A percentile compares a stretch with the other conserved stretches of the same genome.
These are phyloP conservation scores for Gymnogyps californianus DNA, from an alignment of 2,113 vertebrate genomes.

Conservation along the genomic window DNA sequence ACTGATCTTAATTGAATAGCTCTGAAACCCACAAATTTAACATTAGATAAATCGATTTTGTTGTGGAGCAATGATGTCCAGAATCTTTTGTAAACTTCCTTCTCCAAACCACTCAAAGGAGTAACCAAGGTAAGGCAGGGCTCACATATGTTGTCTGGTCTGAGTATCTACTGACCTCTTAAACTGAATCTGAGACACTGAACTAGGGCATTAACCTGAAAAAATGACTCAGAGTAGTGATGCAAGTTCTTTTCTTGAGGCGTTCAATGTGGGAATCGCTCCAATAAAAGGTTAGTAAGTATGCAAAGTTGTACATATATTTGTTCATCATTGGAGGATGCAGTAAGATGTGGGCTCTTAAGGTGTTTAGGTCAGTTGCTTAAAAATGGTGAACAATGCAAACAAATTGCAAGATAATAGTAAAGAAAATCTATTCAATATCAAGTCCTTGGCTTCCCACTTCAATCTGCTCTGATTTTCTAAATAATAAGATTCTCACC, in stretches of 20 bases:
- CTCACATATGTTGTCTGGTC: neutral
- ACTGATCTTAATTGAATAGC: neutral
- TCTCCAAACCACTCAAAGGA: neutral
- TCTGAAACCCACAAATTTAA: neutral
- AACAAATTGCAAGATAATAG: neutral
- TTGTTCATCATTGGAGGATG: neutral
- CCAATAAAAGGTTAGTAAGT: neutral
- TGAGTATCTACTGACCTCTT: neutral
- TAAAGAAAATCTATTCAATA: neutral
- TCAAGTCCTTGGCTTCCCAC: neutral
- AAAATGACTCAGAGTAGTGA: neutral
- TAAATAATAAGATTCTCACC: neutral
- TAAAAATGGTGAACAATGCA: neutral
- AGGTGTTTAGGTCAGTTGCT: neutral
- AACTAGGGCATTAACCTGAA: neutral
- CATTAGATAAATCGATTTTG: neutral
- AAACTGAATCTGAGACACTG: neutral
- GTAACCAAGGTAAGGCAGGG: neutral
- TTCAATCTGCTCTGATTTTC: neutral
- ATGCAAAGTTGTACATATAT: neutral
- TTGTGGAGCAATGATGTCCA: neutral
- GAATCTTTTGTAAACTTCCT: neutral
- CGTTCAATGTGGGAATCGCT: neutral
- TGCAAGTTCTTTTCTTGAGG: neutral
- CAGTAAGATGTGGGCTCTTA: neutral